These are phyloP conservation scores for Disparrhopalites patrizii DNA, from an alignment of 2,888 invertebrate species.

Conservation along the genomic window DNA sequence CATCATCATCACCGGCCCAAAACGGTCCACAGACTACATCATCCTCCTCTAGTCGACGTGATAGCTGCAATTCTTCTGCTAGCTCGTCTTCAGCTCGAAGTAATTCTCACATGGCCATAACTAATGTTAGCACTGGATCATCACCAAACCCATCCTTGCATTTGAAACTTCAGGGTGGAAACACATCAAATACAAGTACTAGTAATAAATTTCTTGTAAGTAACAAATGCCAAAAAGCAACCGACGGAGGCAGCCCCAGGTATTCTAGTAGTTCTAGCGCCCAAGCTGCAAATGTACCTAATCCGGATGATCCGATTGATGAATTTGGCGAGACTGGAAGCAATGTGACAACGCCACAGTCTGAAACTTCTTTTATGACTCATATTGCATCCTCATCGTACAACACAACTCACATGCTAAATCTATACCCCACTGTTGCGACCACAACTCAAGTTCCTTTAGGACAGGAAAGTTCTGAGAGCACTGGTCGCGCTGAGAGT, in stretches of 20 bases:
- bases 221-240: slow-evolving; percentile 10
- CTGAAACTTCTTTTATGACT: slow-evolving; percentile 44
- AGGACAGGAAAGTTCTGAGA: not conserved
- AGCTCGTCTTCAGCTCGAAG: not conserved
- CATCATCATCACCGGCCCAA: not conserved
- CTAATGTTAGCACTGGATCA: not conserved
- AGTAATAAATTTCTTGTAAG: not conserved
- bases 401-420: not conserved
- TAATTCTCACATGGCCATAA: not conserved
- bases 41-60: slow-evolving; percentile 10
- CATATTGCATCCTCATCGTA: not conserved
- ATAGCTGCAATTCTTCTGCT: slow-evolving; percentile 13
- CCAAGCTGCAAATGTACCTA: not conserved
- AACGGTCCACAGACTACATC: not conserved
- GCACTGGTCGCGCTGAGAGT: not conserved
- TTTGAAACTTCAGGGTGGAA: slow-evolving; percentile 3
- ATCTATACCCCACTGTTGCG: slow-evolving; percentile 2
- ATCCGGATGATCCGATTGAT: not conserved
- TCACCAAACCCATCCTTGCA: slow-evolving; percentile 1
- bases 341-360: slow-evolving; percentile 39
- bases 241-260: not conserved
- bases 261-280: not conserved
- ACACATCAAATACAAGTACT: not conserved
- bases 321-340: not conserved
- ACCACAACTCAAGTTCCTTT: slow-evolving; percentile 1